These are phyloP conservation scores for Alosa sapidissima DNA, from an alignment of 2,797 vertebrate species.

Conservation along the genomic window DNA sequence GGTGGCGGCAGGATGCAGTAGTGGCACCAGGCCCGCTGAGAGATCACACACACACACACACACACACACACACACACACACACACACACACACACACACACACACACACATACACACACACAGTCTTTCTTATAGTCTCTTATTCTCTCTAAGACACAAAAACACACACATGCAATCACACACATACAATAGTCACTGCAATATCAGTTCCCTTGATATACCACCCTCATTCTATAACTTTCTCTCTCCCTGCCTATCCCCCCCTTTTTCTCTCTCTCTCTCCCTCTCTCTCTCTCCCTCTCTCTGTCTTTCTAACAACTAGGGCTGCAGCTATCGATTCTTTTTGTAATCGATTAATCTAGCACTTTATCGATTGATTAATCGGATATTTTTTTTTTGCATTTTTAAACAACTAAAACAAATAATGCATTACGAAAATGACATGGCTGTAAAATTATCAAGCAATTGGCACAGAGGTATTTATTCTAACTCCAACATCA, in stretches of 20 bases:
- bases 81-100: not conserved
- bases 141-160: not conserved
- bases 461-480: too few species aligned
- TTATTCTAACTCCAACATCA: too few species aligned
- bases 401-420: too few species aligned
- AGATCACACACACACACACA: not conserved
- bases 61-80: not conserved
- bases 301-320: not conserved
- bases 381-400: too few species aligned
- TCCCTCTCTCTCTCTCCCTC: not conserved
- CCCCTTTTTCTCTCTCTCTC: not conserved
- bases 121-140: not conserved
- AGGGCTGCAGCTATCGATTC: too few species aligned
- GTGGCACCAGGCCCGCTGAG: not conserved
- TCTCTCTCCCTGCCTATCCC: not conserved
- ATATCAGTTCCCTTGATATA: too few species aligned
- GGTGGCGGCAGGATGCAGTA: constrained; percentile 20
- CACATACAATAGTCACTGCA: not conserved
- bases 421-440: too few species aligned
- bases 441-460: too few species aligned
- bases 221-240: not conserved
- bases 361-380: too few species aligned
- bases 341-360: too few species aligned
- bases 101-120: not conserved
- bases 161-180: not conserved